Evolutionary conservation across 1,140 invertebrate genomes (phyloP).

Genomic region (Papilio xuthus): DNA sequence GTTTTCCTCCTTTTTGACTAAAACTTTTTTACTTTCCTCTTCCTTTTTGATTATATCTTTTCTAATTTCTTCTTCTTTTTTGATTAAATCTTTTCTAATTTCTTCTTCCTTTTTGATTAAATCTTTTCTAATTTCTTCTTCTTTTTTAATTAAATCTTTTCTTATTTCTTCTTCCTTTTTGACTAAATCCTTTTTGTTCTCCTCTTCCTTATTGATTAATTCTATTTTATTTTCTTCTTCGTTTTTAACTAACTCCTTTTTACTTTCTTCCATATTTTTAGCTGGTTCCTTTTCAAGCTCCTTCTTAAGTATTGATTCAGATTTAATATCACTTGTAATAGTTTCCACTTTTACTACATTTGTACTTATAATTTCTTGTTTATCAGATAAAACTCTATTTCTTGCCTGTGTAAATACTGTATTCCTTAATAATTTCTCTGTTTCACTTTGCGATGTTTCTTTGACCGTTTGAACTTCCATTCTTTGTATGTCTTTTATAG

Average conservation of each 20-base stretch:
- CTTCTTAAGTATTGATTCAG: constrained; percentile 27
- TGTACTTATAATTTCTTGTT: constrained; percentile 41
- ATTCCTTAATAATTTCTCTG: constrained; percentile 71
- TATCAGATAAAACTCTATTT: constrained; percentile 61
- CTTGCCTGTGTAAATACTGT: constrained; percentile 74
- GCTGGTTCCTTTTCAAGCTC: constrained; percentile 2
- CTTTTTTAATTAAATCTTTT: constrained; percentile 36
- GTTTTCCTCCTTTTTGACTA: constrained; percentile 22
- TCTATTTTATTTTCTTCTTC: constrained; percentile 41
- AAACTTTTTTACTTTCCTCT: constrained; percentile 30
- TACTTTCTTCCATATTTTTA: constrained; percentile 19
- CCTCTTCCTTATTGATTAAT: constrained; percentile 38
- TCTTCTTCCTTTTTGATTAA: constrained; percentile 29
- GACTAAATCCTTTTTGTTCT: constrained; percentile 34
- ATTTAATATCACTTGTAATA: constrained; percentile 25
- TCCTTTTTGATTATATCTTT: constrained; percentile 24
- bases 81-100: constrained; percentile 29
- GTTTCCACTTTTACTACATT: constrained; percentile 33
- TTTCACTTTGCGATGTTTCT: constrained; percentile 46
- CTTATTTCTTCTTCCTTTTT: constrained; percentile 41
- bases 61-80: neutral
- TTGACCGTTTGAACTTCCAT: constrained; percentile 23
- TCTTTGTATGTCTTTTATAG: constrained; percentile 26
- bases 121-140: constrained; percentile 40
- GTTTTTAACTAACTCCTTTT: constrained; percentile 35